Evolutionary conservation across 2,797 vertebrate genomes (phyloP), one percentile per base, ranked within the genome.

Genomic region (Dermochelys coriacea): DNA sequence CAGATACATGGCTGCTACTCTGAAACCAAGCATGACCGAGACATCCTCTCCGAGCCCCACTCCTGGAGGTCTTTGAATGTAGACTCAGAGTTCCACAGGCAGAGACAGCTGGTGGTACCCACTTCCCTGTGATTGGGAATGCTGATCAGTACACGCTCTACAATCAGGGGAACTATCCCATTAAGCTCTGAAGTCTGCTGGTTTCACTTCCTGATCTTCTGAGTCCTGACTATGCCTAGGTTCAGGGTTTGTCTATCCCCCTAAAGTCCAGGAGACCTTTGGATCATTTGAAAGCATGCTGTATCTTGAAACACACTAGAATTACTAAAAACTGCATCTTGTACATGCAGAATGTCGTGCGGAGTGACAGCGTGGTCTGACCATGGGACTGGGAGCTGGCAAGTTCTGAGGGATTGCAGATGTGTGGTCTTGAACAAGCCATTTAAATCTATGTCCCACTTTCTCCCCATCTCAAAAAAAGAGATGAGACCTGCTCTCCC

Each of bases 401-500:
- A 93, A 85, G 84, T 86, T 91, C 75, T 74, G 68, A 93, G 82
- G 85, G 90, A 94, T 94, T 94, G 68, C 90, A 97, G 87, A 90
- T 81, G 52, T 37, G 68, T 81, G 54, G 37, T 81, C 52, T 82
- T 82, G 45, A 29, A 59, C 6, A 82, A 47, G 18, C 6, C 55
- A 82, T 61, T 31, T 61, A 47, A 82, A 49, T 15, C 37, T 59
- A 21, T 8, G 84, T 92, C 84, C 94, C 82, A 92, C 94, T 96
- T 93, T 90, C 96, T 90, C 92, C 90, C 84, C 82, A 74, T 91
- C 85, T 82, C 95, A 95, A 95, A 95, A 2, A 1, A 97, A 94
- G 95, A 92, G 95, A 87, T 93, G 95, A 94, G 94, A 94, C 93
- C 94, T 45, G 84, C 78, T 94, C 90, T 95, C 64, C 93, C 96